Conservation (phyloP, 1,140 invertebrate species). For the Kradibia gibbosae region DNA sequence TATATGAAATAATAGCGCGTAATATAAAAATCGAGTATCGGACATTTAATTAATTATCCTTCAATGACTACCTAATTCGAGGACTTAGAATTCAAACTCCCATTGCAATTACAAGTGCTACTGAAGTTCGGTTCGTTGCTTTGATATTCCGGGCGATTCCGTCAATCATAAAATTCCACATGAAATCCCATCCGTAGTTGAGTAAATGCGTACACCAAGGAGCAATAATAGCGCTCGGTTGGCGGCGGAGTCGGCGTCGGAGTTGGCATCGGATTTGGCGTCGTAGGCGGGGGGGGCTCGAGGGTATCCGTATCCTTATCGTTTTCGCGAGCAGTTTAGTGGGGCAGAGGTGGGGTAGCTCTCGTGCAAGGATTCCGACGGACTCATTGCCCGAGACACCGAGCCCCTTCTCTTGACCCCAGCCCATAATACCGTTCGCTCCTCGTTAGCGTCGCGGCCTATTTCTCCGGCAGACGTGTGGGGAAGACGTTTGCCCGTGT, state of each 20-base stretch:
- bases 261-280: no score
- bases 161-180: not conserved
- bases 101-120: not conserved
- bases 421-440: no score
- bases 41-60: no score
- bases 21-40: no score
- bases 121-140: not conserved
- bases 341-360: slow-evolving; percentile 22
- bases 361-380: slow-evolving; percentile 48
- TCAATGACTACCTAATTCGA: no score
- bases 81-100: not conserved
- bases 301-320: not conserved
- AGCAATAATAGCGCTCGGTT: slow-evolving; percentile 26
- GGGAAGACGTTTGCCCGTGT: not conserved
- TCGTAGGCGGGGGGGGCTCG: not conserved
- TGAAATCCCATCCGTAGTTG: slow-evolving; percentile 28
- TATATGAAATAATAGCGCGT: no score
- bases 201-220: not conserved
- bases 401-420: slow-evolving; percentile 29
- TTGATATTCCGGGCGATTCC: not conserved
- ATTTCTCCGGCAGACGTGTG: slow-evolving; percentile 15
- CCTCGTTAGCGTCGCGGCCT: slow-evolving; percentile 52
- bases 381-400: slow-evolving; percentile 58
- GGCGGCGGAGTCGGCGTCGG: no score
- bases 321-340: not conserved